Evolutionary conservation across 2,113 vertebrate species (phyloP).

Genomic region (Polypterus senegalus): DNA sequence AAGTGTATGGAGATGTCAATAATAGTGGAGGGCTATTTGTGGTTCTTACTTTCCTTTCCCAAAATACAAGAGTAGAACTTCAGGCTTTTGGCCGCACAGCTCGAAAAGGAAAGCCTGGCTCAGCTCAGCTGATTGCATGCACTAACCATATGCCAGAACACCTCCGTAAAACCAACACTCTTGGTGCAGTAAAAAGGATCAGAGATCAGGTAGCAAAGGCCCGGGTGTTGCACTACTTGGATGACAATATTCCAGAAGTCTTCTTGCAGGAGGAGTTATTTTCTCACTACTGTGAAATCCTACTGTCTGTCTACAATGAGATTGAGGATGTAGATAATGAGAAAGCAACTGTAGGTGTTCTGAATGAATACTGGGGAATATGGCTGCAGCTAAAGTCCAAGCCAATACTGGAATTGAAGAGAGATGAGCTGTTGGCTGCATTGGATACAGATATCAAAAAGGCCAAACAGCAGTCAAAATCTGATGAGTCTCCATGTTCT

Average conservation of each 20-base stretch:
- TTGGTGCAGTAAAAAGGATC: neutral
- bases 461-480: neutral
- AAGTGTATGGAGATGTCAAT: constrained; percentile 25
- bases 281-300: too few relatives aligned
- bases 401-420: constrained; percentile 10
- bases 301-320: too few relatives aligned
- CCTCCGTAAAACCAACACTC: constrained; percentile 1
- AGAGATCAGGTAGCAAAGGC: constrained; percentile 2
- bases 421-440: constrained; percentile 4
- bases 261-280: constrained; percentile 7
- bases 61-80: constrained; percentile 35
- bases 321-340: neutral
- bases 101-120: constrained; percentile 40
- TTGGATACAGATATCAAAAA: constrained; percentile 8
- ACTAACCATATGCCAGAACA: constrained; percentile 18
- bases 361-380: constrained; percentile 21
- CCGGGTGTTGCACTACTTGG: neutral
- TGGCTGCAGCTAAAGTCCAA: constrained; percentile 17
- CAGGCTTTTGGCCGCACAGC: constrained; percentile 44
- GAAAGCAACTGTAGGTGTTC: constrained; percentile 3
- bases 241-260: constrained; percentile 8
- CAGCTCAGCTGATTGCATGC: constrained; percentile 38
- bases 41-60: constrained; percentile 37
- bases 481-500: constrained; percentile 9
- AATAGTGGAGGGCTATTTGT: constrained; percentile 37